phyloP scores from a whole-genome alignment of 2,888 invertebrate species.

The Strigamia crassipes region DNA sequence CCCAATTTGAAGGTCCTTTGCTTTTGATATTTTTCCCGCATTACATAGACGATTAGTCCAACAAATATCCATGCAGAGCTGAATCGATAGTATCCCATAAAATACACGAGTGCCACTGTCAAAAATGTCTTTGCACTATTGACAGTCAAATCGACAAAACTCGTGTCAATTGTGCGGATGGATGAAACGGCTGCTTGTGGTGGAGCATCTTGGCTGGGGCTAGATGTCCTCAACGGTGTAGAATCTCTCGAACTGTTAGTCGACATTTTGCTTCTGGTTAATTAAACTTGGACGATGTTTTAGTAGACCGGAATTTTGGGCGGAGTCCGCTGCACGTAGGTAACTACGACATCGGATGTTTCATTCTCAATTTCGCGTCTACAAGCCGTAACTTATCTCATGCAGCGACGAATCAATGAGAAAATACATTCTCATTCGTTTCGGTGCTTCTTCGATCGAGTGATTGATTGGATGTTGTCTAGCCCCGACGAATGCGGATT shows the following conservation, averaged over 20 bases:
- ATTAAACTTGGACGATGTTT: not conserved
- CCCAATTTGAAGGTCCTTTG: constrained; percentile 73
- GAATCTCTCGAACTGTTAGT: not conserved
- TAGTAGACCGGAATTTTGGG: not conserved
- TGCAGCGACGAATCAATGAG: not conserved
- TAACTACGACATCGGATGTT: not conserved
- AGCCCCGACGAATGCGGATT: not conserved
- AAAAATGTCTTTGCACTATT: constrained; percentile 41
- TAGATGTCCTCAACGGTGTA: not conserved
- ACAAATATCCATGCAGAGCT: constrained; percentile 85
- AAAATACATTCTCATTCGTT: not conserved
- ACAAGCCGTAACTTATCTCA: not conserved
- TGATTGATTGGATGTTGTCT: not conserved
- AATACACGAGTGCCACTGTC: constrained; percentile 46
- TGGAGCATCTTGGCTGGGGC: not conserved
- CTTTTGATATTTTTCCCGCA: constrained; percentile 78
- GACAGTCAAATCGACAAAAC: constrained; percentile 7
- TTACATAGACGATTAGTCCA: constrained; percentile 77
- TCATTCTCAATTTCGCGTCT: not conserved
- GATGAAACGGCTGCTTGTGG: not conserved
- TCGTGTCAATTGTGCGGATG: constrained; percentile 21
- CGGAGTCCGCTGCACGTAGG: not conserved
- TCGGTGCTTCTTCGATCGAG: not conserved
- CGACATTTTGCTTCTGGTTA: not conserved
- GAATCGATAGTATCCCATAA: constrained; percentile 61